phyloP scores from a whole-genome alignment of 2,113 vertebrate genomes.

The Ramphastos sulfuratus region DNA sequence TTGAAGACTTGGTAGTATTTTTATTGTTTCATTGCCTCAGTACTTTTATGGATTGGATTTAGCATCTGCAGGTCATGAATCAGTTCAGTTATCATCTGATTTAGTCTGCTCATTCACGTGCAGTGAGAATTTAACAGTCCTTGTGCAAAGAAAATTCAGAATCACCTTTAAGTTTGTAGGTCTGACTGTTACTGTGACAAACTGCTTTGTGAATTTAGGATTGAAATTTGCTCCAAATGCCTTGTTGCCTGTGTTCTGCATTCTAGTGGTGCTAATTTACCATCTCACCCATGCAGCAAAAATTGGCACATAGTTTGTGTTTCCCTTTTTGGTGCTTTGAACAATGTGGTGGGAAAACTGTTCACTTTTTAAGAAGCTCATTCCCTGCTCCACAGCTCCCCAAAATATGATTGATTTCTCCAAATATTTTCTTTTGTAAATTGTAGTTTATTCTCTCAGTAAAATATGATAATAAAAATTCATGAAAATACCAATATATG shows the following conservation, averaged over 20 bases:
- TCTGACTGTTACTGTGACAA: neutral
- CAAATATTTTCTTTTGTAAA: neutral
- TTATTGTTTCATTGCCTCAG: neutral
- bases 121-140: neutral
- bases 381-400: fast-evolving
- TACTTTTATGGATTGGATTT: neutral
- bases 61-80: neutral
- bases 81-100: neutral
- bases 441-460: neutral
- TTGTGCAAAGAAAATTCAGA: neutral
- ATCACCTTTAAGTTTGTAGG: neutral
- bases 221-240: neutral
- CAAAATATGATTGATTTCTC: neutral
- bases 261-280: neutral
- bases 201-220: neutral
- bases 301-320: neutral
- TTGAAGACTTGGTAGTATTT: neutral
- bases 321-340: neutral
- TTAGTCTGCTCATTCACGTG: neutral
- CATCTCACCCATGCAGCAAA: neutral
- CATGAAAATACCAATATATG: neutral
- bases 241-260: neutral
- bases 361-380: neutral
- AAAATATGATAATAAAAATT: neutral
- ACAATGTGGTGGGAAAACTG: neutral